Percentiles rank a stretch among this genome's conserved stretches.
Conservation (phyloP, 2,797 vertebrate genomes). For the Salmo trutta region DNA sequence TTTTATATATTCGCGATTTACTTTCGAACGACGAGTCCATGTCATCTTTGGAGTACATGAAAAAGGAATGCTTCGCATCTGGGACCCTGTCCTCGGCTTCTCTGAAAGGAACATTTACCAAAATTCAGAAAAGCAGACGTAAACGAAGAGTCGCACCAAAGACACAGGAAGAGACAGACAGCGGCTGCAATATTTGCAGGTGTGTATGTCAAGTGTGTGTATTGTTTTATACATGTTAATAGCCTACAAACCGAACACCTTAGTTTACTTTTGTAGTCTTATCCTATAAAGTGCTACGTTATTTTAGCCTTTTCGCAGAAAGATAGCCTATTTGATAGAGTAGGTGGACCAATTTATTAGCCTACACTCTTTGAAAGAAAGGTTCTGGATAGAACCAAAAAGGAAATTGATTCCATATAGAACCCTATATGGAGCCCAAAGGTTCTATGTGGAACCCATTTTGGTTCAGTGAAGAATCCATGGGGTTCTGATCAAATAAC, state of each 20-base stretch:
- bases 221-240: neutral
- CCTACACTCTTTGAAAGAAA: too few relatives aligned
- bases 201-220: constrained; percentile 22
- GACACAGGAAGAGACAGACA: constrained; percentile 49
- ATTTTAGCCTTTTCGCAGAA: neutral
- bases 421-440: too few relatives aligned
- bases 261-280: neutral
- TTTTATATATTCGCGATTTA: neutral
- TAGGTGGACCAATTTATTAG: too few relatives aligned
- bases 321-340: neutral
- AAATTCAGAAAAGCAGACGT: constrained; percentile 50
- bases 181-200: constrained; percentile 69
- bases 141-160: constrained; percentile 60
- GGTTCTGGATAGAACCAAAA: too few relatives aligned
- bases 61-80: constrained; percentile 64
- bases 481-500: too few relatives aligned
- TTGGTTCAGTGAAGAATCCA: too few relatives aligned
- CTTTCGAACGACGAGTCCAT: constrained; percentile 37
- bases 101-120: constrained; percentile 62
- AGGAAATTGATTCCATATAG: too few relatives aligned
- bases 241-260: neutral
- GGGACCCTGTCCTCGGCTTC: constrained; percentile 70
- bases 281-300: neutral
- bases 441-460: too few relatives aligned
- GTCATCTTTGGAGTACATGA: constrained; percentile 71